A percentile compares a stretch with the other conserved stretches of the same genome.
Evolutionary conservation across 2,797 vertebrate genomes (phyloP).

Genomic region (Scolopax rusticola): DNA sequence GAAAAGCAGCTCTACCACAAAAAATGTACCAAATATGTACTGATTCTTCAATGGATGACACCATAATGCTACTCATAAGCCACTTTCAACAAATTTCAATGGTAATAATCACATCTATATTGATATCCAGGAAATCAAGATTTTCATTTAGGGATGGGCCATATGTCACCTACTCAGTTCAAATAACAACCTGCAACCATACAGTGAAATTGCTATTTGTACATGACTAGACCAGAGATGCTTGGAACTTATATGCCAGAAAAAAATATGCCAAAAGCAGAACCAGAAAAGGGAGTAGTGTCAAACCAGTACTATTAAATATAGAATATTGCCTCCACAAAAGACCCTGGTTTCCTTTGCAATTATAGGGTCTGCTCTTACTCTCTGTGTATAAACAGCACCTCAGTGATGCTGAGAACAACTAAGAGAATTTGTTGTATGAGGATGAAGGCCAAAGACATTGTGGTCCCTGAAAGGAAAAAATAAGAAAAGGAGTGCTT

Average conservation of each 20-base stretch:
- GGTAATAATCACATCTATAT: neutral
- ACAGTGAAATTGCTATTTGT: slow-evolving; percentile 66
- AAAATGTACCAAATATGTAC: slow-evolving; percentile 30
- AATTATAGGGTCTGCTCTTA: slow-evolving; percentile 1
- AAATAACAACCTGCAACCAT: slow-evolving; percentile 66
- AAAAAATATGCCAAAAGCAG: neutral
- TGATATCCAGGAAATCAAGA: slow-evolving; percentile 40
- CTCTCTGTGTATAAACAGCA: neutral
- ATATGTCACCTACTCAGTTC: slow-evolving; percentile 43
- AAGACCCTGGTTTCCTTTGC: slow-evolving; percentile 16
- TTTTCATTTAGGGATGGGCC: slow-evolving; percentile 8
- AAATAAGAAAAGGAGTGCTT: neutral
- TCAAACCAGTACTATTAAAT: slow-evolving; percentile 60
- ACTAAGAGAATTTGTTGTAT: neutral
- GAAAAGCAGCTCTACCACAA: slow-evolving; percentile 62
- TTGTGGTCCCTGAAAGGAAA: slow-evolving; percentile 8
- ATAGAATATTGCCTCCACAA: slow-evolving; percentile 45
- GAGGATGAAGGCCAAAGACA: neutral
- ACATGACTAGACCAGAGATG: slow-evolving; percentile 61
- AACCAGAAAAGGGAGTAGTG: slow-evolving; percentile 47
- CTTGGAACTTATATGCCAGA: slow-evolving; percentile 27
- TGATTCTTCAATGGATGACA: slow-evolving; percentile 21
- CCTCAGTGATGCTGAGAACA: neutral
- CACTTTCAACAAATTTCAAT: neutral
- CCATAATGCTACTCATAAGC: neutral